These are phyloP conservation scores for Malacoraja senta DNA, from an alignment of 2,797 vertebrate species.

Conservation along the genomic window DNA sequence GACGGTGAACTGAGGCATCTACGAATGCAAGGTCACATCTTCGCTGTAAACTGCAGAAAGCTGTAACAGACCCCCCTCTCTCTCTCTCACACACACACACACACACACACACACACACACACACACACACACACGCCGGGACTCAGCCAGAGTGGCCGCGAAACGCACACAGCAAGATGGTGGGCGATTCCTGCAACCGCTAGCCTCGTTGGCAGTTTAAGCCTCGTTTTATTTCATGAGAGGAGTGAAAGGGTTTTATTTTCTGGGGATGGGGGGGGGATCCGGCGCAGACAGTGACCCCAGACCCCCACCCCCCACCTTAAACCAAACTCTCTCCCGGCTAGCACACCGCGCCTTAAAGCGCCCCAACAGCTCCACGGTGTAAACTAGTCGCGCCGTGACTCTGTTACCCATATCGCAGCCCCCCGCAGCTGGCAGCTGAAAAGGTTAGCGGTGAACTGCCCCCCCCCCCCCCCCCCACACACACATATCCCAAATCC, in stretches of 20 bases:
- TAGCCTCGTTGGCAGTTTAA: not conserved
- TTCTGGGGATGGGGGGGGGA: not conserved
- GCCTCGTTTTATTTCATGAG: not conserved
- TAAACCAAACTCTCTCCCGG: no score
- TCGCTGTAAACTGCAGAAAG: not conserved
- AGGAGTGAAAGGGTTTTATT: not conserved
- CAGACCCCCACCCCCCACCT: no score
- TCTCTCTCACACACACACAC: no score
- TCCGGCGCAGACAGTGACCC: not conserved
- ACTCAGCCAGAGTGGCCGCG: not conserved
- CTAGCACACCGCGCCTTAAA: not conserved
- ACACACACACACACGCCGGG: not conserved
- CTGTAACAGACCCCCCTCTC: not conserved
- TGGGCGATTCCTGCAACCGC: conserved; percentile 2
- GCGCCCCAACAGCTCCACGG: not conserved
- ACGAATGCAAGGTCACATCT: not conserved
- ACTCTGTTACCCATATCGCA: not conserved
- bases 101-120: no score
- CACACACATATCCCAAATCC: not conserved
- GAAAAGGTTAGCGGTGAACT: not conserved
- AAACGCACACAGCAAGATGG: not conserved
- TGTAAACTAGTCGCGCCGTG: not conserved
- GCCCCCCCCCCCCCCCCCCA: no score
- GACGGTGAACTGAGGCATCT: not conserved
- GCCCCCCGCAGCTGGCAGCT: not conserved